Conservation (phyloP, 2,888 invertebrate genomes). For the Craniophora ligustri region DNA sequence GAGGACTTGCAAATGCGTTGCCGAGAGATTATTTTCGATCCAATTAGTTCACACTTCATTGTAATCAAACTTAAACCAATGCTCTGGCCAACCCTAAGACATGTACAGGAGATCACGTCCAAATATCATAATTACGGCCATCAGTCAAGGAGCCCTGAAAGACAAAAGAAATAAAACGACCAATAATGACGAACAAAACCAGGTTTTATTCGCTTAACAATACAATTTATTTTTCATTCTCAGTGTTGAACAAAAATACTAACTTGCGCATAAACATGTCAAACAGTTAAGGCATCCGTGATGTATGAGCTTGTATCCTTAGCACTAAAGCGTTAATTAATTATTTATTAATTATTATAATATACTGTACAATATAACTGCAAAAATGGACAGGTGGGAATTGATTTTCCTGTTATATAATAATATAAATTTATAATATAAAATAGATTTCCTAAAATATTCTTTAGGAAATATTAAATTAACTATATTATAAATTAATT, state of each 20-base stretch:
- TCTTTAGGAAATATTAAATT: too few relatives aligned
- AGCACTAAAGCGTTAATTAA: slow-evolving; percentile 49
- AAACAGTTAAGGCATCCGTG: slow-evolving; percentile 54
- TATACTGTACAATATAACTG: slow-evolving; percentile 42
- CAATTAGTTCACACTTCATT: too few relatives aligned
- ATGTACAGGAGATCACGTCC: not conserved
- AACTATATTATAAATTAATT: too few relatives aligned
- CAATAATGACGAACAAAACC: slow-evolving; percentile 46
- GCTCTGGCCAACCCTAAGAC: too few relatives aligned
- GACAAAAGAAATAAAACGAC: slow-evolving; percentile 20
- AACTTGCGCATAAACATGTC: slow-evolving; percentile 52
- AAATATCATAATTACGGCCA: too few relatives aligned
- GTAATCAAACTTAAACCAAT: too few relatives aligned
- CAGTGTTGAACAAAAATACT: slow-evolving; percentile 45
- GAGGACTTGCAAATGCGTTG: too few relatives aligned
- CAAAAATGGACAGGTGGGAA: slow-evolving; percentile 44
- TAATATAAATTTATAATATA: not conserved
- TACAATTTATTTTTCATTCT: slow-evolving; percentile 26
- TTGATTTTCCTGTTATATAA: slow-evolving; percentile 6
- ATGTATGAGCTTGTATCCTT: slow-evolving; percentile 49
- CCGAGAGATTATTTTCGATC: too few relatives aligned
- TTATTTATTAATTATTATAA: slow-evolving; percentile 9
- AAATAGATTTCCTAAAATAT: not conserved
- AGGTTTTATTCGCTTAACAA: slow-evolving; percentile 39
- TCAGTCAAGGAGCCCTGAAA: too few relatives aligned